These are phyloP conservation scores for Ferdinandea cuprea DNA, from an alignment of 2,888 invertebrate genomes.

Conservation along the genomic window DNA sequence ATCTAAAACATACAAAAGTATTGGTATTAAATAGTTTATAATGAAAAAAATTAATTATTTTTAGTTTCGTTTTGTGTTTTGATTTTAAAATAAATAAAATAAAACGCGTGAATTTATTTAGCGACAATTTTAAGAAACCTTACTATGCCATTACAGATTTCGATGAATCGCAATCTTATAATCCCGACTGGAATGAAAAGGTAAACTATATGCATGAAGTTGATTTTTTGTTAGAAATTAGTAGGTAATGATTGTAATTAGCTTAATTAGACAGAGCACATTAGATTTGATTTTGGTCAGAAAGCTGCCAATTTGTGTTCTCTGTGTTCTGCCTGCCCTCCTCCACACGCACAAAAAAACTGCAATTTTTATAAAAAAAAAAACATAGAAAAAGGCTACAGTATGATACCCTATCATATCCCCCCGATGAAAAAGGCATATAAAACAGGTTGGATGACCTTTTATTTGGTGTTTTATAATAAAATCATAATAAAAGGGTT, in stretches of 20 bases:
- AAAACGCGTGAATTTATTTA: neutral
- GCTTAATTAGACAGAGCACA: neutral
- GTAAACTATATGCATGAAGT: constrained; percentile 77
- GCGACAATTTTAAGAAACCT: constrained; percentile 55
- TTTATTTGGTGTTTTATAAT: too few species aligned
- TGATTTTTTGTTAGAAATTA: neutral
- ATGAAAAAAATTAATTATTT: constrained; percentile 1
- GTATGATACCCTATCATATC: too few species aligned
- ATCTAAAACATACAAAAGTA: neutral
- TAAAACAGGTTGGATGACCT: too few species aligned
- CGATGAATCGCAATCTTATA: constrained; percentile 82
- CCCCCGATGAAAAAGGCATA: too few species aligned
- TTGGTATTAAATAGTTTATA: neutral
- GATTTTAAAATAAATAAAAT: neutral
- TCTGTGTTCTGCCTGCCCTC: too few species aligned
- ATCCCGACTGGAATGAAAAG: constrained; percentile 83
- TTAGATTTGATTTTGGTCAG: too few species aligned
- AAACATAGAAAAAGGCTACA: too few species aligned
- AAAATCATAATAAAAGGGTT: too few species aligned
- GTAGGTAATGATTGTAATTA: constrained; percentile 4
- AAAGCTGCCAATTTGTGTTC: too few species aligned
- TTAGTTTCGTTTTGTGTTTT: constrained; percentile 22
- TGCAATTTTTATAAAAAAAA: too few species aligned
- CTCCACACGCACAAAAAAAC: too few species aligned
- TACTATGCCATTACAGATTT: constrained; percentile 82